A percentile compares a stretch with the other conserved stretches of the same genome.
Evolutionary conservation across 2,113 vertebrate species (phyloP).

Genomic region (Piprites chloris): DNA sequence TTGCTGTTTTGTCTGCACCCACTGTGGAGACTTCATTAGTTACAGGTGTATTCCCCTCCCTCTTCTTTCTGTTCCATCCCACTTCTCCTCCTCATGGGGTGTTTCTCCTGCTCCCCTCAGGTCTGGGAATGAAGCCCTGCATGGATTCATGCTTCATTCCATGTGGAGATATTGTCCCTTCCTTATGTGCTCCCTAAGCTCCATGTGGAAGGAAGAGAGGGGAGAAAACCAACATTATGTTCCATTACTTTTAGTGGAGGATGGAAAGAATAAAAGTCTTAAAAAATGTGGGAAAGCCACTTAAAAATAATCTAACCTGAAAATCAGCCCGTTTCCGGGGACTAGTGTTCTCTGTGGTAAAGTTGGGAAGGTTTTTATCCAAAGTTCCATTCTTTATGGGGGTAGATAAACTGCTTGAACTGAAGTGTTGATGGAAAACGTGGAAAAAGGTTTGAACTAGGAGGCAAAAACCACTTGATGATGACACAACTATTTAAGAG

Average conservation of each 20-base stretch:
- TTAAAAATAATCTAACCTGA: background rate
- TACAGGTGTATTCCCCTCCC: background rate
- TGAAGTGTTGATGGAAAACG: background rate
- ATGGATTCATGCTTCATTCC: background rate
- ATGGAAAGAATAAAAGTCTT: background rate
- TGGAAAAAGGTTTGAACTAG: background rate
- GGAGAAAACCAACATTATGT: background rate
- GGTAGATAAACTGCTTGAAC: background rate
- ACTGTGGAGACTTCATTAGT: background rate
- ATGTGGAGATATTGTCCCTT: background rate
- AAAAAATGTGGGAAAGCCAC: background rate
- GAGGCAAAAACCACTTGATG: background rate
- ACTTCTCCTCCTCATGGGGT: background rate
- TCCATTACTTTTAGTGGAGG: background rate
- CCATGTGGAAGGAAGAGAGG: background rate
- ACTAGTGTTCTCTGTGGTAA: background rate
- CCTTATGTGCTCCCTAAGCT: background rate
- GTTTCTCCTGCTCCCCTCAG: background rate
- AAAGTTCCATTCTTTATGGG: fast-evolving
- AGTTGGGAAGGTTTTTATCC: background rate
- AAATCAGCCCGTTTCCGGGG: background rate
- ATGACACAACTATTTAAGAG: background rate
- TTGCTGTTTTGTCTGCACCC: background rate
- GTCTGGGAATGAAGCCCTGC: background rate
- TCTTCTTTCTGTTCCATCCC: background rate